A percentile compares a stretch with the other conserved stretches of the same genome.
Evolutionary conservation across 2,113 vertebrate genomes (phyloP).

Genomic region (Rhinogobius similis): DNA sequence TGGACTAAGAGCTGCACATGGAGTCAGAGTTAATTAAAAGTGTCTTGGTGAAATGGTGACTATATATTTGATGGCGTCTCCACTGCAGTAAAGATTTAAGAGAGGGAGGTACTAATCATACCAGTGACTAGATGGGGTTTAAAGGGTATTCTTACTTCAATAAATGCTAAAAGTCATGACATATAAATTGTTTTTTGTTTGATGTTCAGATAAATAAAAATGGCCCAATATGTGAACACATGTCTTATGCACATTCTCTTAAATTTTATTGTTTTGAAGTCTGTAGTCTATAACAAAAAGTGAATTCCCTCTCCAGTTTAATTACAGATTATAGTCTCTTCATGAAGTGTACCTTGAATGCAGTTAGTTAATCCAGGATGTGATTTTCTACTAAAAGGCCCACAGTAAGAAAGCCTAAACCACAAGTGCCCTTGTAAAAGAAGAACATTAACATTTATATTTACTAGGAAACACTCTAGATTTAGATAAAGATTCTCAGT

Average conservation of each 20-base stretch:
- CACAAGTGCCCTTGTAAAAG: neutral
- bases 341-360: neutral
- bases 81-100: conserved; percentile 67
- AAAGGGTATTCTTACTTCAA: neutral
- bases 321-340: neutral
- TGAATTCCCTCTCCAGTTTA: neutral
- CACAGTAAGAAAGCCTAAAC: neutral
- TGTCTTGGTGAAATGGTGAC: conserved; percentile 63
- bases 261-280: too few species aligned
- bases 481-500: neutral
- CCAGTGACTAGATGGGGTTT: conserved; percentile 12
- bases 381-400: neutral
- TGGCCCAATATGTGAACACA: too few species aligned
- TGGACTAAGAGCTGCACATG: conserved; percentile 55
- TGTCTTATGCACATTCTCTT: too few species aligned
- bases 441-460: conserved; percentile 4
- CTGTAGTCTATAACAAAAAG: neutral
- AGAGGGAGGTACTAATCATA: conserved; percentile 60
- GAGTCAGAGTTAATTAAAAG: conserved; percentile 77
- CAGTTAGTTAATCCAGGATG: neutral
- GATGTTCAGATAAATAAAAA: too few species aligned
- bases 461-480: neutral
- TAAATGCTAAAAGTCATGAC: neutral
- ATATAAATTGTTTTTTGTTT: too few species aligned
- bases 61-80: conserved; percentile 69